Percentiles rank a stretch among this genome's conserved stretches.
Conservation (phyloP, 2,113 vertebrate species). For the Odobenus rosmarus region DNA sequence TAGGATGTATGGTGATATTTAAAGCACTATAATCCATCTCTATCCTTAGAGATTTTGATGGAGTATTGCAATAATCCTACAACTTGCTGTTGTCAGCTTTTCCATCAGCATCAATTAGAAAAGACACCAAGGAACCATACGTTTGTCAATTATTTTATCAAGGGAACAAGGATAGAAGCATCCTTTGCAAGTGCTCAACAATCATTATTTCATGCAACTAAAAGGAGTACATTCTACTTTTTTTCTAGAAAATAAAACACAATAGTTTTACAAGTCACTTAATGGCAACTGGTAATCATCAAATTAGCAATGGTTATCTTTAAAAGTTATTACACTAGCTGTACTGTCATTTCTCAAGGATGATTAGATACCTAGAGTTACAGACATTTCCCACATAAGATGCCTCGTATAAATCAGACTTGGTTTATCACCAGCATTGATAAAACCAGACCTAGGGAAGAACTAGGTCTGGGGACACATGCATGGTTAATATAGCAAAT, state of each 20-base stretch:
- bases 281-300: neutral
- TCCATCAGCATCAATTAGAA: conserved; percentile 16
- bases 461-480: neutral
- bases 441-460: neutral
- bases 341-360: neutral
- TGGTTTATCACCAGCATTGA: neutral
- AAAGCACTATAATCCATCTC: neutral
- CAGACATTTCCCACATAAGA: neutral
- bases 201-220: neutral
- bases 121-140: conserved; percentile 35
- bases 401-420: neutral
- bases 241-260: neutral
- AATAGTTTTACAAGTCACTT: neutral
- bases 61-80: neutral
- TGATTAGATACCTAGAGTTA: neutral
- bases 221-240: neutral
- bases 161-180: conserved; percentile 6
- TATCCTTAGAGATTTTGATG: neutral
- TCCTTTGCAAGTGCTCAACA: neutral
- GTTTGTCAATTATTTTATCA: conserved; percentile 46
- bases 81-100: neutral
- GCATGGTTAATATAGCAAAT: neutral
- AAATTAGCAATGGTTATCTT: neutral
- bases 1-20: neutral
- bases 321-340: neutral